Base-by-base conservation (phyloP, 2,113 vertebrate genomes). In the Tympanuchus pallidicinctus region DNA sequence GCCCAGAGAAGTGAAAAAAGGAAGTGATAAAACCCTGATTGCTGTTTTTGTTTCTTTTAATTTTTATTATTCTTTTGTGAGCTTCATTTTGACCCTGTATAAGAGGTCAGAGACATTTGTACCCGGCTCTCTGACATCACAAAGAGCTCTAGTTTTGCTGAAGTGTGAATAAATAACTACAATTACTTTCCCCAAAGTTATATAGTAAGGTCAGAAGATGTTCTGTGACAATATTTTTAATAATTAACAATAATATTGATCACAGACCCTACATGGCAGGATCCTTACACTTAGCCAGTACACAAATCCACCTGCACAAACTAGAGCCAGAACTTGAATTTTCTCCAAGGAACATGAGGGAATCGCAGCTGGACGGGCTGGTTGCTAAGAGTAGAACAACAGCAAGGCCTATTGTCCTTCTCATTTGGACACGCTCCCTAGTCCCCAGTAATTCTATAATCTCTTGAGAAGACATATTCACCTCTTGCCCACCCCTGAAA, bases 381-480 rank as follows among this genome's bases (percentile, higher is more conserved):
- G 64, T 86, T 96, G 73, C 73, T 88, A 79, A 43, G 82, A 66
- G 43, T 81, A 28, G 72, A 84, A 59, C 25, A 63, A 27, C 43
- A 85, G 21, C 56, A 85, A 10, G 72, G 63, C 69, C 42, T 94
- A 48, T 74, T 93, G 88, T 76, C 16, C 30, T 70, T 88, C 77
- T 82, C 34, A 47, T 79, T 86, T 86, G 87, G 74, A 75, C 65
- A 75, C 21, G 25, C 82, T 90, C 42, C 48, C 86, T 92, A 52
- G 32, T 80, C 40, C 88, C 67, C 84, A 82, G n/a, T 75, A 47
- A 92, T 92, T 86, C 84, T 25, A 19, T 95, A 93, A 93, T 82
- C 94, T 88, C 36, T 56, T 21, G 2, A 69, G 94, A 50, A 61
- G 81, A 48, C 84, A 32, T 65, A 48, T 22, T 85, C 20, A 43